Percentiles rank a stretch among this genome's conserved stretches.
phyloP scores from a whole-genome alignment of 2,888 invertebrate species.

The Cephalotes varians region DNA sequence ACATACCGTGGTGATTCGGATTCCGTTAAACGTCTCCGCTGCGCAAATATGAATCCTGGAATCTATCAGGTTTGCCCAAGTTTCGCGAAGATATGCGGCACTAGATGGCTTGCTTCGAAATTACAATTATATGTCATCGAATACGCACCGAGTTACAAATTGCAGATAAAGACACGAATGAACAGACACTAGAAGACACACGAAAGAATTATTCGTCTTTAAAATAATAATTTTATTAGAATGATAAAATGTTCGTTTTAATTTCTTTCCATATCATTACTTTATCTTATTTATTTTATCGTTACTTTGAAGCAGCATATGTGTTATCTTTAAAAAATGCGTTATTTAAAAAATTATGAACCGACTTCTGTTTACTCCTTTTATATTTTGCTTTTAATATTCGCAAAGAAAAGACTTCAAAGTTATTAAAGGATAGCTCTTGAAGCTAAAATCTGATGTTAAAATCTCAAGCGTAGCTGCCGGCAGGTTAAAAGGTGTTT shows the following conservation, averaged over 20 bases:
- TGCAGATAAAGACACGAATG: not conserved
- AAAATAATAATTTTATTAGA: not conserved
- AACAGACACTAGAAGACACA: not conserved
- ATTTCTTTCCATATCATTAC: not conserved
- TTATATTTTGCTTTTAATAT: constrained; percentile 29
- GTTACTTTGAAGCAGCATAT: not conserved
- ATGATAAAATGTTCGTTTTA: not conserved
- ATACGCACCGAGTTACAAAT: not conserved
- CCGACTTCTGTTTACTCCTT: not conserved
- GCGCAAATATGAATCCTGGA: constrained; percentile 8
- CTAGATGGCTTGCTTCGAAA: not conserved
- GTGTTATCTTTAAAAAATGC: not conserved
- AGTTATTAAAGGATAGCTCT: constrained; percentile 4
- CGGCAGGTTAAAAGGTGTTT: constrained; percentile 4
- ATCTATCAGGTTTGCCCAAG: constrained; percentile 11
- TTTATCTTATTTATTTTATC: not conserved
- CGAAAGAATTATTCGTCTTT: not conserved
- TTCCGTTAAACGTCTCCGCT: constrained; percentile 39
- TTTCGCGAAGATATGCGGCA: not conserved
- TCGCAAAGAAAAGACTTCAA: constrained; percentile 4
- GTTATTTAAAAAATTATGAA: constrained; percentile 18
- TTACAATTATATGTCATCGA: not conserved
- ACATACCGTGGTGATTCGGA: not conserved
- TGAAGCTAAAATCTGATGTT: constrained; percentile 23
- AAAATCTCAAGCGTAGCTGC: constrained; percentile 7